Percentiles rank a stretch among this genome's conserved stretches.
Evolutionary conservation across 2,888 invertebrate genomes (phyloP).

Genomic region (Phalangium opilio): DNA sequence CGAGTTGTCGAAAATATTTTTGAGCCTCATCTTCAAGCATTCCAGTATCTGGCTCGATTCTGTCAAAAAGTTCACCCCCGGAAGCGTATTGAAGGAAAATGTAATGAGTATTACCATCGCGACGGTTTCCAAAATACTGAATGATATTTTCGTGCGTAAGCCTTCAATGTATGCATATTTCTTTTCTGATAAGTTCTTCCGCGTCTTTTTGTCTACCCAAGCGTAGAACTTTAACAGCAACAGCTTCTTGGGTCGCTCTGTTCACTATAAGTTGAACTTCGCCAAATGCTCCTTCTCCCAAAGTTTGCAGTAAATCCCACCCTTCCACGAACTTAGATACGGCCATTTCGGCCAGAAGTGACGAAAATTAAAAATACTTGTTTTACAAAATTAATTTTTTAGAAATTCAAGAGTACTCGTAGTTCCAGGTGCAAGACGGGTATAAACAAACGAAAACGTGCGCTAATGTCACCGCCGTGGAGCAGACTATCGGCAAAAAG

Average conservation of each 20-base stretch:
- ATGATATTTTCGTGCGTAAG: constrained; percentile 71
- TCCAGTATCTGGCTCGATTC: constrained; percentile 93
- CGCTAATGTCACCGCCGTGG: too few species aligned
- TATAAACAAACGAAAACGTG: too few species aligned
- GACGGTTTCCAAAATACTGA: constrained; percentile 70
- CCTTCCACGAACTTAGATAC: constrained; percentile 64
- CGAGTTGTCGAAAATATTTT: constrained; percentile 70
- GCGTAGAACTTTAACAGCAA: constrained; percentile 84
- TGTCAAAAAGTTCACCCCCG: constrained; percentile 93
- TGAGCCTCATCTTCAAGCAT: constrained; percentile 66
- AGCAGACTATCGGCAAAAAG: too few species aligned
- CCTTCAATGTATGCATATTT: constrained; percentile 72
- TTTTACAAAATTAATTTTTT: too few species aligned
- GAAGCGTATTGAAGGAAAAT: constrained; percentile 92
- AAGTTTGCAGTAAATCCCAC: constrained; percentile 75
- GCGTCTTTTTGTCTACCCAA: constrained; percentile 51
- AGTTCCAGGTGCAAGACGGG: too few species aligned
- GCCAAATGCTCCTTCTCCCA: constrained; percentile 92
- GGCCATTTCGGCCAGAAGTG: too few species aligned
- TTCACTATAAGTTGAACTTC: constrained; percentile 86
- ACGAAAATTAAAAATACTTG: too few species aligned
- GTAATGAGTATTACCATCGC: constrained; percentile 59
- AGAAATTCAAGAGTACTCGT: too few species aligned
- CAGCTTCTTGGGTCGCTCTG: constrained; percentile 59
- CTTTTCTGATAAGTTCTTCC: constrained; percentile 54